Evolutionary conservation across 2,888 invertebrate species (phyloP), one percentile per base, ranked within the genome.

Genomic region (Aricia artaxerxes): DNA sequence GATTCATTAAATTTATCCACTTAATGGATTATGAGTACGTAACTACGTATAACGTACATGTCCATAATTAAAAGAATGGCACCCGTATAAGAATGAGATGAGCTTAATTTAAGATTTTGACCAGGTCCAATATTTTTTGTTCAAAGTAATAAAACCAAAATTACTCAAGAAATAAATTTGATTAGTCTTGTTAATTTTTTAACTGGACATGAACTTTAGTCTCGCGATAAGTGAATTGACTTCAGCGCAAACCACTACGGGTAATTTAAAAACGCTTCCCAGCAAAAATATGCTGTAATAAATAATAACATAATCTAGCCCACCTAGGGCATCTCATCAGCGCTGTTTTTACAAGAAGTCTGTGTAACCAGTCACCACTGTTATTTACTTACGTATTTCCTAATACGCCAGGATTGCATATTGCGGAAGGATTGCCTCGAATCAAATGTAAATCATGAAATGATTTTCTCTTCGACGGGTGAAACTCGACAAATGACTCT

Each of bases 371-470:
- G 64, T 31, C 64, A 69, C 64, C 64, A 35, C 31, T 61, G 24
- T 24, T 69, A 69, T 69, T 69, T 35, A 69, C 64, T 4, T 38
- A 24, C 35, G 35, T 69, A 4, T 69, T 69, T 38, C 69, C 5
- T 35, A 35, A 35, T 16, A 35, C 5, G 69, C 13, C 13, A 35
- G 35, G 69, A 64, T 69, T 69, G 16, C 11, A 64, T 64, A 64
- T 69, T 69, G 35, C 69, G 69, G 69, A 69, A 69, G 35, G 35
- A 13, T 35, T 69, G 69, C 35, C 35, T 38, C 69, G 69, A 69
- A 69, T 69, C 69, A 69, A 69, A 69, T 69, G 35, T 69, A 69
- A 69, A 69, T 69, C 69, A 69, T 69, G 13, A 69, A 69, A 69
- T 69, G 35, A 69, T 69, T 69, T 35, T 69, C 69, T 38, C 69